Base-by-base conservation (phyloP, 1,140 invertebrate genomes). In the Anoplophora glabripennis region DNA sequence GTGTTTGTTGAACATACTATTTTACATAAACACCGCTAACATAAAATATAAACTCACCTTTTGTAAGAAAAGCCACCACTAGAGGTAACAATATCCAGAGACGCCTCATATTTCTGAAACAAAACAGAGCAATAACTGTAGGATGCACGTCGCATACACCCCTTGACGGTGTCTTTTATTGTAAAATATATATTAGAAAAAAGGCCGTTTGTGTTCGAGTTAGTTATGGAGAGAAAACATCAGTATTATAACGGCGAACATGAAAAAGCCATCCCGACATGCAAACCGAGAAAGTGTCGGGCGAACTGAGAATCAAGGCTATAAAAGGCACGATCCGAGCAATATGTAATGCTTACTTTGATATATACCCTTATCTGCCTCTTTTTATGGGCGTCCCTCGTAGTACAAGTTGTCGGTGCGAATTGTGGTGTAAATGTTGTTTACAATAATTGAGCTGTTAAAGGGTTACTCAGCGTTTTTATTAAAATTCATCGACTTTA, bases 331-430 rank as follows among this genome's bases (percentile, higher is more conserved):
- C 18, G 57, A 53, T 59, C 40, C 40, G 34, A 40, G 36, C 57
- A 53, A 44, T 53, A 59, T 52, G 47, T 59, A 59, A 41, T 44
- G 49, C 49, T 42, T 53, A 59, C 47, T 52, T 59, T 54, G 42
- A 53, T 38, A 59, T 53, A 59, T 53, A 40, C 40, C 28, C 49
- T 33, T 55, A 38, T 55, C 34, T 44, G 53, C 40, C 14, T 37
- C 41, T 35, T 59, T 40, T 44, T 28, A 28, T 28, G 21, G 21
- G 21, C 5, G 21, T 28, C 21, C 21, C 21, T 28, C 5, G 21
- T 28, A 28, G 21, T 28, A 5, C 21, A 5, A 5, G 21, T 28
- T 28, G 21, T 28, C 21, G 2, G 21, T 28, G 21, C 21, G 21
- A 28, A 28, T 28, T 28, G 21, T 5, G 3, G 5, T 28, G 21